These are phyloP conservation scores for Trichomycterus rosablanca DNA, from an alignment of 2,113 vertebrate species.

Conservation along the genomic window DNA sequence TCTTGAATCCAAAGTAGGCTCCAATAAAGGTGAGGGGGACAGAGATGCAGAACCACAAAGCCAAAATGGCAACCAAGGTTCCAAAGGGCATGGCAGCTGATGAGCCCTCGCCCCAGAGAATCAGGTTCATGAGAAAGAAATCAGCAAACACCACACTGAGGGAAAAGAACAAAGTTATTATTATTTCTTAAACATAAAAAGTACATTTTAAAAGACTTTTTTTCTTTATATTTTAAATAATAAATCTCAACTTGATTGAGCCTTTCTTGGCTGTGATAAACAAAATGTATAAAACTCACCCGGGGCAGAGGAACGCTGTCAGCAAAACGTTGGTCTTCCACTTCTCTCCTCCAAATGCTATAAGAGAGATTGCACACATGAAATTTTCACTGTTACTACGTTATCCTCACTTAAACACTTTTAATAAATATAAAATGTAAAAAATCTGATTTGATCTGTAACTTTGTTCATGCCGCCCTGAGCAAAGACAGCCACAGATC, in stretches of 20 bases:
- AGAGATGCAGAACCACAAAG: slow-evolving; percentile 93
- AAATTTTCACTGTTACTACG: no score
- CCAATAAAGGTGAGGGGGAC: slow-evolving; percentile 88
- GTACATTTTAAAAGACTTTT: no score
- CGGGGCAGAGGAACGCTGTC: slow-evolving; percentile 67
- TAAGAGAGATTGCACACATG: slow-evolving; percentile 46
- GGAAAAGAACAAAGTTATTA: neutral
- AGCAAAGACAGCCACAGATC: no score
- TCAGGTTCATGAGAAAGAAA: slow-evolving; percentile 93
- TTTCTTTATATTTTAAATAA: no score
- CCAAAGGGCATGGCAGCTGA: slow-evolving; percentile 91
- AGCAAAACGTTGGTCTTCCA: slow-evolving; percentile 74
- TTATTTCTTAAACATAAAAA: no score
- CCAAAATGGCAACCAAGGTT: slow-evolving; percentile 86
- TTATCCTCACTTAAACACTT: neutral
- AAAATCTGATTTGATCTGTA: no score
- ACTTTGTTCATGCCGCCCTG: no score
- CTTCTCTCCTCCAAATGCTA: slow-evolving; percentile 70
- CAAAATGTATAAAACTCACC: slow-evolving; percentile 49
- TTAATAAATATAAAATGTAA: neutral
- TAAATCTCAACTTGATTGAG: no score
- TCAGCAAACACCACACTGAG: slow-evolving; percentile 89
- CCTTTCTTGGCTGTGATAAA: no score
- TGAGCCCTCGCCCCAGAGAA: slow-evolving; percentile 91
- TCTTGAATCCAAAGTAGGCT: slow-evolving; percentile 92